These are phyloP conservation scores for Chaenodraco wilsoni DNA, from an alignment of 2,797 vertebrate genomes.

Conservation along the genomic window DNA sequence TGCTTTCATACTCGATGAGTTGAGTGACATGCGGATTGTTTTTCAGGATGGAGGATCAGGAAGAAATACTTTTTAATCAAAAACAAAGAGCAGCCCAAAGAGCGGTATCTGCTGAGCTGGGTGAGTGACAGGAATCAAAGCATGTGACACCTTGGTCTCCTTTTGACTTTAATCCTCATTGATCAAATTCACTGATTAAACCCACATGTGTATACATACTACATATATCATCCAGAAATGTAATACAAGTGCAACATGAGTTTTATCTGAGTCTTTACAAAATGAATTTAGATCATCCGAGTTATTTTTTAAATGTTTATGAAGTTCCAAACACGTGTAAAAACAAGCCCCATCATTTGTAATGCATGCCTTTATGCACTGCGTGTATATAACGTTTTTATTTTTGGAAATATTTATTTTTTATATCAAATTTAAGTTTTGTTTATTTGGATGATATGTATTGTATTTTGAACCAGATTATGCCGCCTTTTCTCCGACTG, in stretches of 20 bases:
- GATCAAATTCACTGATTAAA: no score
- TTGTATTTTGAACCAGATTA: neutral
- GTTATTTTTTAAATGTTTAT: neutral
- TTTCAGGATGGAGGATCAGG: conserved; percentile 94
- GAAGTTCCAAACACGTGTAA: neutral
- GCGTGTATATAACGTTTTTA: neutral
- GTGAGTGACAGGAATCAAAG: conserved; percentile 72
- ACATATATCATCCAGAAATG: no score
- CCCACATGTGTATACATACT: no score
- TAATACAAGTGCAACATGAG: no score
- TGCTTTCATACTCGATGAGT: no score
- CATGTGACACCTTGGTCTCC: neutral
- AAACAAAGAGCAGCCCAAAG: conserved; percentile 95
- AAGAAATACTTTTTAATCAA: conserved; percentile 97
- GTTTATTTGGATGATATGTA: neutral
- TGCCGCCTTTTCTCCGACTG: neutral
- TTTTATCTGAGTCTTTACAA: neutral
- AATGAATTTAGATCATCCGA: neutral
- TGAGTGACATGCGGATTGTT: conserved; percentile 6
- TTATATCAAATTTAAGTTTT: neutral
- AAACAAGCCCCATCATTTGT: no score
- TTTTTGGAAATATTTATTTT: neutral
- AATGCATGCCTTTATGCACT: neutral
- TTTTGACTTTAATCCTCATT: neutral
- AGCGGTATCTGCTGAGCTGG: conserved; percentile 94